A percentile compares a stretch with the other conserved stretches of the same genome.
Evolutionary conservation across 2,888 invertebrate species (phyloP).

Genomic region (Melolontha melolontha): DNA sequence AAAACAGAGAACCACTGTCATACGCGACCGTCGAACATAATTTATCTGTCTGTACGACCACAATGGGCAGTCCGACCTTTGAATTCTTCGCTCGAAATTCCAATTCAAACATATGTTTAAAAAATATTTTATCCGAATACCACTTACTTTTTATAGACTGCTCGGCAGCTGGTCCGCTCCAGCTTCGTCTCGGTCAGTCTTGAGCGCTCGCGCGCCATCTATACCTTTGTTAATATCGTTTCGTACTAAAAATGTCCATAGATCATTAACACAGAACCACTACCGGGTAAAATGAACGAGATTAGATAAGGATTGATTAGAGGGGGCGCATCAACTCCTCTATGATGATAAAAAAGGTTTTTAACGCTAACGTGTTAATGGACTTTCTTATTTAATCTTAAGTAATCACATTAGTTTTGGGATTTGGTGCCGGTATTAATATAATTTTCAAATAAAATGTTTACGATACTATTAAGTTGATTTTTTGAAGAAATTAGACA

Average conservation of each 20-base stretch:
- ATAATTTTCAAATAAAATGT: conserved; percentile 27
- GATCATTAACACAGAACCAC: conserved; percentile 40
- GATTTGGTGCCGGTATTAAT: conserved; percentile 19
- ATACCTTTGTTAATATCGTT: conserved; percentile 20
- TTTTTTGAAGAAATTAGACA: background rate
- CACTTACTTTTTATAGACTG: conserved; percentile 58
- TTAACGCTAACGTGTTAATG: conserved; percentile 40
- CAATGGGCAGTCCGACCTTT: conserved; percentile 64
- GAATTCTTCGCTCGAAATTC: conserved; percentile 65
- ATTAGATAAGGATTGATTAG: conserved; percentile 34
- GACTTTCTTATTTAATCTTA: conserved; percentile 30
- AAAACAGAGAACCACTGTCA: conserved; percentile 62
- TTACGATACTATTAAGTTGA: conserved; percentile 15
- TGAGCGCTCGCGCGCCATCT: conserved; percentile 36
- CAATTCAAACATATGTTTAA: conserved; percentile 66
- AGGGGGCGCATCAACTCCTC: conserved; percentile 21
- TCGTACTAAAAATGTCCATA: conserved; percentile 32
- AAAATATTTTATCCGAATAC: conserved; percentile 66
- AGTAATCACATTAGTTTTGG: conserved; percentile 30
- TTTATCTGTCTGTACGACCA: conserved; percentile 66
- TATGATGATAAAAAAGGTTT: conserved; percentile 23
- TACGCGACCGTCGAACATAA: conserved; percentile 66
- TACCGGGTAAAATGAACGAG: conserved; percentile 34
- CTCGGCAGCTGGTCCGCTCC: conserved; percentile 55
- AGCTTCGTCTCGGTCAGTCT: conserved; percentile 33